Base-by-base conservation (phyloP, 2,113 vertebrate species). In the Camelus bactrianus region DNA sequence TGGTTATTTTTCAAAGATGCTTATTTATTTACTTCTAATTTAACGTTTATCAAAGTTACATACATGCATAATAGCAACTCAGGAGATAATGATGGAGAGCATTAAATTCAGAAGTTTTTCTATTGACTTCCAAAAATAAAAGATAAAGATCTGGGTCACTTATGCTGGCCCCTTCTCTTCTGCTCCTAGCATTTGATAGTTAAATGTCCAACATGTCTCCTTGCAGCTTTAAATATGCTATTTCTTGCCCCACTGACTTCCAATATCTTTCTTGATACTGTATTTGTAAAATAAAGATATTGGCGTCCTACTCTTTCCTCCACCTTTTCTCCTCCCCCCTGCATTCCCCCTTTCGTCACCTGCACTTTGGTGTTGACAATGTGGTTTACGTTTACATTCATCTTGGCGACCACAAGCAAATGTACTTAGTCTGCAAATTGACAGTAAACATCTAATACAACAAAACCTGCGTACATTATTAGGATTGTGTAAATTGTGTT, bases 21-120 rank as follows among this genome's bases (percentile, higher is more conserved):
- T 88, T 60, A 92, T 22, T 89, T 75, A 70, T 52, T 72, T 38
- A 50, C 30, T 52, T 91, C 60, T 85, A 75, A 85, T 65, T 94
- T 95, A 54, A 52, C 76, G 38, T 65, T 90, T 48, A 79, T 58
- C 56, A 38, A 90, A 77, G 16, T 72, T 65, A 50, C 14, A 6
- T n/a, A 64, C 32, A 28, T 15, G 17, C 12, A 19, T 46, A 42
- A 48, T 56, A 73, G 48, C 15, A 92, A 11, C 19, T 82, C 52
- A 83, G 76, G 84, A 83, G 46, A 26, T 20, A 75, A 76, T 50
- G 4, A 52, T 8, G 20, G 28, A 76, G 93, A 73, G 35, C 17
- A 46, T 76, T 92, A 76, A 80, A 76, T 56, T 91, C 54, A 67
- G 52, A 80, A 86, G 48, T 3, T n/a, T 85, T 81, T 82, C 75